These are phyloP conservation scores for Gorsachius goisagi DNA, from an alignment of 2,113 vertebrate species.

Conservation along the genomic window DNA sequence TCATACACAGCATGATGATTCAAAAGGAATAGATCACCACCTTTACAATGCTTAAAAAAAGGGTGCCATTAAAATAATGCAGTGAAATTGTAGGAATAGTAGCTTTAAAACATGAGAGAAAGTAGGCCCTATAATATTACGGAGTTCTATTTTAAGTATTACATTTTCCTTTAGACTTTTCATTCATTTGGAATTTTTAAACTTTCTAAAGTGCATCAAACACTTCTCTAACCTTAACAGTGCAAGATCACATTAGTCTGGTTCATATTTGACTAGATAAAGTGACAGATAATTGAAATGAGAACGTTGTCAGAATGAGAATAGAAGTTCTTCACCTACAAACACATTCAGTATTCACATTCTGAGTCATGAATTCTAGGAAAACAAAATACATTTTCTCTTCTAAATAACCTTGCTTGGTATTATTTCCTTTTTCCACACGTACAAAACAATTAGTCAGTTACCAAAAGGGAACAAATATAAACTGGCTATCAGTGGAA, in stretches of 20 bases:
- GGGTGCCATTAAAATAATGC: background rate
- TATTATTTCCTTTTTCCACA: background rate
- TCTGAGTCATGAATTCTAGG: background rate
- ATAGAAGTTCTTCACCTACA: background rate
- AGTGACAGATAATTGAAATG: background rate
- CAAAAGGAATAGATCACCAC: background rate
- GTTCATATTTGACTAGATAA: background rate
- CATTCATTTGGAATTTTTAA: background rate
- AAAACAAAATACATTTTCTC: conserved; percentile 14
- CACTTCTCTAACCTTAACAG: background rate
- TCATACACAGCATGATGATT: background rate
- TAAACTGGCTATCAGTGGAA: background rate
- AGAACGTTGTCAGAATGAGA: background rate
- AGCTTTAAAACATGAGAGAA: background rate
- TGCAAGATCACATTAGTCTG: background rate
- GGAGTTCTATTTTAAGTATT: background rate
- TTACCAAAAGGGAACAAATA: background rate
- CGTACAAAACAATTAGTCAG: background rate
- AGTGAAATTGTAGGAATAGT: background rate
- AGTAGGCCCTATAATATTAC: background rate
- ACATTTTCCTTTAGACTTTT: background rate
- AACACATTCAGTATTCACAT: background rate
- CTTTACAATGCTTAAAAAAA: background rate
- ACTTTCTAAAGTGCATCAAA: background rate
- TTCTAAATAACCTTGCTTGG: background rate